Evolutionary conservation across 1,140 invertebrate species (phyloP).

Genomic region (Dendrolimus kikuchii): DNA sequence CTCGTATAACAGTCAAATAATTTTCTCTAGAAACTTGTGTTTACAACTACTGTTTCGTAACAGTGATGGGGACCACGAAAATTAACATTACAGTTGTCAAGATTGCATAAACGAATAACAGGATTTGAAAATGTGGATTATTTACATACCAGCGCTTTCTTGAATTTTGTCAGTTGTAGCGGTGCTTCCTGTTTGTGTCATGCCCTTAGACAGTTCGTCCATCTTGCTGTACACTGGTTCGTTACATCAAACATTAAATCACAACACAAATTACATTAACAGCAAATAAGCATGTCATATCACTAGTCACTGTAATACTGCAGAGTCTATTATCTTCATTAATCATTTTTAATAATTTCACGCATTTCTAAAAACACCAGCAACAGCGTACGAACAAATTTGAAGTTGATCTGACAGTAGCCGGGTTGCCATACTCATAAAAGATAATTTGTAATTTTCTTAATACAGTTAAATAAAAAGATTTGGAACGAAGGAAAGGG

Average conservation of each 20-base stretch:
- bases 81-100: background rate
- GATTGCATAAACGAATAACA: background rate
- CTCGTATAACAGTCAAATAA: too few relatives aligned
- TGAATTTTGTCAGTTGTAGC: constrained; percentile 65
- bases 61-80: background rate
- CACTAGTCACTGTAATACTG: constrained; percentile 40
- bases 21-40: too few relatives aligned
- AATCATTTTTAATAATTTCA: constrained; percentile 47
- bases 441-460: too few relatives aligned
- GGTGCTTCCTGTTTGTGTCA: constrained; percentile 70
- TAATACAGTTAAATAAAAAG: background rate
- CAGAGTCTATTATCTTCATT: constrained; percentile 44
- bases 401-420: constrained; percentile 11
- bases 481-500: background rate
- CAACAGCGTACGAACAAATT: constrained; percentile 39
- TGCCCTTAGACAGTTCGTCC: constrained; percentile 71
- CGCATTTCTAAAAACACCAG: constrained; percentile 53
- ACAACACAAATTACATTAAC: constrained; percentile 49
- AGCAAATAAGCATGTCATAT: constrained; percentile 31
- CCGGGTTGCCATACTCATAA: background rate
- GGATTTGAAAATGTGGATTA: constrained; percentile 12
- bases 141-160: constrained; percentile 56
- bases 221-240: constrained; percentile 66
- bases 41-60: too few relatives aligned
- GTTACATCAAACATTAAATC: constrained; percentile 61